Conservation (phyloP, 2,888 invertebrate species). For the Tachina lurida region DNA sequence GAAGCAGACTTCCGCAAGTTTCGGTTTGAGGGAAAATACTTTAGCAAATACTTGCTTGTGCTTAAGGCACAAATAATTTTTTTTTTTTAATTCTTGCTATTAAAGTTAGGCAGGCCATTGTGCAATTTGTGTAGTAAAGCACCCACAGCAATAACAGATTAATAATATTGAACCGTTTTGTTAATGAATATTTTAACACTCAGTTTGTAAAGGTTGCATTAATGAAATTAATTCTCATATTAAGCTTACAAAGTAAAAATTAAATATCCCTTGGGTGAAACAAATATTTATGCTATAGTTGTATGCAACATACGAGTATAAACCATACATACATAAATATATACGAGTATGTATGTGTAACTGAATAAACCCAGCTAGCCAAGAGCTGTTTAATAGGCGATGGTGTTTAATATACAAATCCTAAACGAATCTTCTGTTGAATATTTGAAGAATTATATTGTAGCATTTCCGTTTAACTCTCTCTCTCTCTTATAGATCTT, state of each 20-base stretch:
- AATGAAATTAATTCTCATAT: slow-evolving; percentile 35
- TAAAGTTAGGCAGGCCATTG: not conserved
- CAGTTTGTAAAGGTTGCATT: slow-evolving; percentile 29
- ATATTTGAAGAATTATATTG: too few relatives aligned
- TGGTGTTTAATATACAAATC: too few relatives aligned
- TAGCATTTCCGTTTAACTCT: too few relatives aligned
- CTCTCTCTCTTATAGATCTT: too few relatives aligned
- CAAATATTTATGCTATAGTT: not conserved
- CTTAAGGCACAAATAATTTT: too few relatives aligned
- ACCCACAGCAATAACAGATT: slow-evolving; percentile 19
- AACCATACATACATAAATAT: not conserved
- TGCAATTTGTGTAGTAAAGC: not conserved
- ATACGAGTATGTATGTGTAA: too few relatives aligned
- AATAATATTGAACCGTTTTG: slow-evolving; percentile 17
- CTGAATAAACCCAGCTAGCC: not conserved
- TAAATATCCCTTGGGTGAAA: slow-evolving; percentile 37
- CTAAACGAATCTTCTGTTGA: too few relatives aligned
- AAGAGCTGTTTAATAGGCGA: too few relatives aligned
- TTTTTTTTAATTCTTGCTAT: too few relatives aligned
- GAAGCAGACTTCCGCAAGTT: too few relatives aligned
- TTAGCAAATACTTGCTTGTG: too few relatives aligned
- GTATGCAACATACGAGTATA: slow-evolving; percentile 2
- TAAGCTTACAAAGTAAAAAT: slow-evolving; percentile 9
- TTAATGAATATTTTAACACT: slow-evolving; percentile 48
- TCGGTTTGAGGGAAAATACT: too few relatives aligned